Evolutionary conservation across 2,113 vertebrate species (phyloP).

Genomic region (Hirundichthys speculiger): DNA sequence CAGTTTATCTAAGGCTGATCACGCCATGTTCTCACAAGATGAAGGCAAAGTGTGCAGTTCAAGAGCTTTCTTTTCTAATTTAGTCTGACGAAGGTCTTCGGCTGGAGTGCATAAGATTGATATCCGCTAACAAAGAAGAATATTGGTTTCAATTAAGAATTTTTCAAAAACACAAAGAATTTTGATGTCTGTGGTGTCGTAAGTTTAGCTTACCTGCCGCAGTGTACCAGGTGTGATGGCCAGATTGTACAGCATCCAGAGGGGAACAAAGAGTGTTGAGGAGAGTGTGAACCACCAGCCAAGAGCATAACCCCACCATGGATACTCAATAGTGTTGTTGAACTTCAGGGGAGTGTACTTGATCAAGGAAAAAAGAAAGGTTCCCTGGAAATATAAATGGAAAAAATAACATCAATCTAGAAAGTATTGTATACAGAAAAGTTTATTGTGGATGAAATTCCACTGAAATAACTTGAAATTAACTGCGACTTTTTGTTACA

Average conservation of each 20-base stretch:
- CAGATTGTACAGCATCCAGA: slow-evolving; percentile 78
- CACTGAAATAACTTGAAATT: no score
- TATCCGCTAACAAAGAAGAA: slow-evolving; percentile 68
- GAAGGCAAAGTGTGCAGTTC: slow-evolving; percentile 23
- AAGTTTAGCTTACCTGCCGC: slow-evolving; percentile 61
- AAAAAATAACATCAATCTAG: neutral
- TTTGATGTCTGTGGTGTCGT: neutral
- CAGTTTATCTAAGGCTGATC: neutral
- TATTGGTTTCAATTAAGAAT: slow-evolving; percentile 7
- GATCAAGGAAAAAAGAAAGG: slow-evolving; percentile 80
- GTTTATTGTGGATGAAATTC: neutral
- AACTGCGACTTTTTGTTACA: no score
- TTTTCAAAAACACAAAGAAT: neutral
- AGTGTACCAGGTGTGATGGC: slow-evolving; percentile 74
- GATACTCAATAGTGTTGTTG: slow-evolving; percentile 80
- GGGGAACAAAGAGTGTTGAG: slow-evolving; percentile 81
- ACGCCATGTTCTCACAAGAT: neutral
- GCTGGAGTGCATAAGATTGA: slow-evolving; percentile 73
- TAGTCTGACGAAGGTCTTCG: slow-evolving; percentile 60
- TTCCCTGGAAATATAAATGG: slow-evolving; percentile 64
- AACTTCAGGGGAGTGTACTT: slow-evolving; percentile 83
- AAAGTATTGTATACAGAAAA: neutral
- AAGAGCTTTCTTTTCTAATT: slow-evolving; percentile 50
- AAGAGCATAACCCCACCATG: slow-evolving; percentile 82
- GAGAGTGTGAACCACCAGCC: slow-evolving; percentile 85